These are phyloP conservation scores for Nipponacmea schrenckii DNA, from an alignment of 2,888 invertebrate genomes.

Conservation along the genomic window DNA sequence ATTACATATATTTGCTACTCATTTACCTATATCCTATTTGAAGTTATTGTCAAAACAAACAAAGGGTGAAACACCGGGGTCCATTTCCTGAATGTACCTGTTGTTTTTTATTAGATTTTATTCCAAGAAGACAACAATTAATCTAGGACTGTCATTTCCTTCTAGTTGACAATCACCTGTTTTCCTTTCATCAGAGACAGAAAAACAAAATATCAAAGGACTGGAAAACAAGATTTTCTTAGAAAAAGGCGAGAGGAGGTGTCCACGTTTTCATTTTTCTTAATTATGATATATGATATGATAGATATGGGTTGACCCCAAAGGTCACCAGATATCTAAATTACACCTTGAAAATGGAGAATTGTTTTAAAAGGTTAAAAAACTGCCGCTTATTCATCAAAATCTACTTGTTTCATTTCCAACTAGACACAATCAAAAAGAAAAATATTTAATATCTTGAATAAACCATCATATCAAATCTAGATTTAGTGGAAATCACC, in stretches of 20 bases:
- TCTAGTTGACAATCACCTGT: too few relatives aligned
- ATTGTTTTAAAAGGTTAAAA: background rate
- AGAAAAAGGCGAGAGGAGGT: background rate
- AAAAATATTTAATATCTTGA: background rate
- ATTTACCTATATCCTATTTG: too few relatives aligned
- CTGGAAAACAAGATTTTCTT: background rate
- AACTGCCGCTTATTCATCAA: slow-evolving; percentile 9
- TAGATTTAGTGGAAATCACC: background rate
- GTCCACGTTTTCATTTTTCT: background rate
- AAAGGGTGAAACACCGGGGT: too few relatives aligned
- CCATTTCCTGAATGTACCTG: too few relatives aligned
- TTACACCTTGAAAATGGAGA: background rate
- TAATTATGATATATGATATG: slow-evolving; percentile 4
- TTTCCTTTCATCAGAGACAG: too few relatives aligned
- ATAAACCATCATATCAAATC: background rate
- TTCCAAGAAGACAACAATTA: too few relatives aligned
- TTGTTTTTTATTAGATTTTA: too few relatives aligned
- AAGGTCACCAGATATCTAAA: background rate
- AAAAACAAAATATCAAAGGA: too few relatives aligned
- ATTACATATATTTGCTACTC: too few relatives aligned
- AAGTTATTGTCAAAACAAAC: too few relatives aligned
- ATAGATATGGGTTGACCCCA: background rate
- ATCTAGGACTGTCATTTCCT: too few relatives aligned
- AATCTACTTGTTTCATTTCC: background rate
- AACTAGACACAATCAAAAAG: background rate